These are phyloP conservation scores for Chironomus striatipennis DNA, from an alignment of 1,140 invertebrate species.

Conservation along the genomic window DNA sequence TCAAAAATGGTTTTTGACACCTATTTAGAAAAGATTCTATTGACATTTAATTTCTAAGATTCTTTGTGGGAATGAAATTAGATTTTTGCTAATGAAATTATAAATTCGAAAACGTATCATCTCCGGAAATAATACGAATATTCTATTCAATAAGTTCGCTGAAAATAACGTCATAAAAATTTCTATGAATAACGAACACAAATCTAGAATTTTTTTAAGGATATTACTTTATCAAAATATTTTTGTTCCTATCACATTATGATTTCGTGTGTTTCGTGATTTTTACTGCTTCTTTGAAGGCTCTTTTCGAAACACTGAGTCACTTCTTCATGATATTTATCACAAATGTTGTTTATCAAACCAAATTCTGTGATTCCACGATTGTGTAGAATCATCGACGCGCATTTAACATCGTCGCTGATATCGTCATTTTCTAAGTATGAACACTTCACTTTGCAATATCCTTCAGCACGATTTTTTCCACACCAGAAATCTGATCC, in stretches of 20 bases:
- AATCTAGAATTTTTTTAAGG: too few species aligned
- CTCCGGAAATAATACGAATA: too few species aligned
- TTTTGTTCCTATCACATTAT: neutral
- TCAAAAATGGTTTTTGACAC: too few species aligned
- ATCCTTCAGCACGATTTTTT: neutral
- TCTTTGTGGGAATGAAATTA: too few species aligned
- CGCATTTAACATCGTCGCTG: slow-evolving; percentile 15
- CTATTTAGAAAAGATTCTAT: too few species aligned
- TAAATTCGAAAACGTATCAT: too few species aligned
- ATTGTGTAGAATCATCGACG: neutral
- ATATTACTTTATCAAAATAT: too few species aligned
- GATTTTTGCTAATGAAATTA: too few species aligned
- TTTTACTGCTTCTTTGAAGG: neutral
- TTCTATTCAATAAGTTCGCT: too few species aligned
- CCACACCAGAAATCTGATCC: neutral
- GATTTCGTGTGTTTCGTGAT: neutral
- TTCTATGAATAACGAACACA: too few species aligned
- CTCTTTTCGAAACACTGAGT: neutral
- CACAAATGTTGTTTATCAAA: neutral
- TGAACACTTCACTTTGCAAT: neutral
- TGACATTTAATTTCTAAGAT: too few species aligned
- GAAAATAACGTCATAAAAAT: too few species aligned
- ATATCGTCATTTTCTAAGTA: slow-evolving; percentile 18
- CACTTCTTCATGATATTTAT: neutral
- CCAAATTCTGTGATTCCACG: neutral